A percentile compares a stretch with the other conserved stretches of the same genome.
phyloP scores from a whole-genome alignment of 2,888 invertebrate species.

The Brachypterus glaber region DNA sequence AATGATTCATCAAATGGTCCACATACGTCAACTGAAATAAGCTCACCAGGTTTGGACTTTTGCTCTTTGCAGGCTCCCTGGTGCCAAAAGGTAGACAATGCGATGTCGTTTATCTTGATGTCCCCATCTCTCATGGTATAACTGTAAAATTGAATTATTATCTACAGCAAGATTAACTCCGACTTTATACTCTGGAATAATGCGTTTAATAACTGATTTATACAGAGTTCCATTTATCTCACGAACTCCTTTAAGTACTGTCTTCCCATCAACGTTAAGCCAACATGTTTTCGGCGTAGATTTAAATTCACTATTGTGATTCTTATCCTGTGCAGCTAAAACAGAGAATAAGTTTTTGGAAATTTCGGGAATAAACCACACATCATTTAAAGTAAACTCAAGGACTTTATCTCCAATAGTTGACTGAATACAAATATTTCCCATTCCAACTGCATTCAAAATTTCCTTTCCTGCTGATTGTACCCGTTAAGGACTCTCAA shows the following conservation, averaged over 20 bases:
- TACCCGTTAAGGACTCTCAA: constrained; percentile 6
- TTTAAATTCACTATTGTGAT: constrained; percentile 17
- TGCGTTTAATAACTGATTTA: constrained; percentile 21
- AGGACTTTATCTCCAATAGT: too few species aligned
- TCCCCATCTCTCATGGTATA: constrained; percentile 30
- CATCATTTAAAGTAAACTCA: constrained; percentile 19
- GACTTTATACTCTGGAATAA: constrained; percentile 14
- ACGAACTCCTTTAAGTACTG: constrained; percentile 18
- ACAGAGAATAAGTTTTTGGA: constrained; percentile 27
- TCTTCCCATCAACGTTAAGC: constrained; percentile 16
- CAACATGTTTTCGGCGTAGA: constrained; percentile 20
- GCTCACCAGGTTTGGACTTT: constrained; percentile 22
- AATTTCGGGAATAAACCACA: constrained; percentile 26
- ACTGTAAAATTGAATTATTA: constrained; percentile 5
- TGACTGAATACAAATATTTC: too few species aligned
- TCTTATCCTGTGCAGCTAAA: constrained; percentile 23
- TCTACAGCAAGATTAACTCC: constrained; percentile 11
- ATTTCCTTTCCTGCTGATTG: constrained; percentile 16
- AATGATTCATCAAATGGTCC: constrained; percentile 20
- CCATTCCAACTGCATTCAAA: constrained; percentile 14
- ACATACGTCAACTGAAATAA: constrained; percentile 26
- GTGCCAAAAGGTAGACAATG: constrained; percentile 25
- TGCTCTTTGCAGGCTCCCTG: too few species aligned
- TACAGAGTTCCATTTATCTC: constrained; percentile 19
- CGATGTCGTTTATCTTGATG: constrained; percentile 29